Conservation (phyloP, 2,888 invertebrate species). For the Hydrotaea diabolus region DNA sequence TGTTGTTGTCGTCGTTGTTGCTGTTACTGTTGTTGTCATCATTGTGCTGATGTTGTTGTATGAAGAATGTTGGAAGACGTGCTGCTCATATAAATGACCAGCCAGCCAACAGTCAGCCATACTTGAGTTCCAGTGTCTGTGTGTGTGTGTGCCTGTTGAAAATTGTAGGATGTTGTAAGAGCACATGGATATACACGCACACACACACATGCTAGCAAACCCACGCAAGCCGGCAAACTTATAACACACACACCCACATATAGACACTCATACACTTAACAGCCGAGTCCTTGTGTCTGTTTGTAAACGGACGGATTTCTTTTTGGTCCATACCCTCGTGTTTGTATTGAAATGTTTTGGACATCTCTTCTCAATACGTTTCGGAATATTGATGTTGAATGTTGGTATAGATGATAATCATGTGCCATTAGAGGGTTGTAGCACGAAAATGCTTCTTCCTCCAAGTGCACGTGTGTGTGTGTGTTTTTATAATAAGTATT, state of each 20-base stretch:
- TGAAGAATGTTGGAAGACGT: slow-evolving; percentile 30
- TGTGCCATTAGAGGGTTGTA: slow-evolving; percentile 14
- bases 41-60: slow-evolving; percentile 35
- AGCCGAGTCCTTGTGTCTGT: slow-evolving; percentile 9
- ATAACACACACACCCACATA: neutral
- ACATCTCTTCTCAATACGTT: slow-evolving; percentile 29
- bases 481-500: neutral
- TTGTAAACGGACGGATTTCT: neutral
- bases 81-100: slow-evolving; percentile 54
- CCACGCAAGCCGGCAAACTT: neutral
- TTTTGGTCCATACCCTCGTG: slow-evolving; percentile 2
- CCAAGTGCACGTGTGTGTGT: neutral
- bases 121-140: slow-evolving; percentile 17
- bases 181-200: neutral
- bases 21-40: slow-evolving; percentile 42
- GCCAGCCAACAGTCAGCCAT: slow-evolving; percentile 14
- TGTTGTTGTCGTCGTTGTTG: slow-evolving; percentile 5
- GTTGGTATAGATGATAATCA: slow-evolving; percentile 21
- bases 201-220: neutral
- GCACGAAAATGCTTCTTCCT: slow-evolving; percentile 18
- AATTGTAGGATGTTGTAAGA: slow-evolving; percentile 34
- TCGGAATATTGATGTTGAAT: slow-evolving; percentile 4
- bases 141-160: neutral
- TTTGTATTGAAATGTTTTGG: slow-evolving; percentile 36
- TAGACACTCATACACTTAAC: neutral